phyloP scores from a whole-genome alignment of 1,140 invertebrate genomes.

The Matsumurasca onukii region DNA sequence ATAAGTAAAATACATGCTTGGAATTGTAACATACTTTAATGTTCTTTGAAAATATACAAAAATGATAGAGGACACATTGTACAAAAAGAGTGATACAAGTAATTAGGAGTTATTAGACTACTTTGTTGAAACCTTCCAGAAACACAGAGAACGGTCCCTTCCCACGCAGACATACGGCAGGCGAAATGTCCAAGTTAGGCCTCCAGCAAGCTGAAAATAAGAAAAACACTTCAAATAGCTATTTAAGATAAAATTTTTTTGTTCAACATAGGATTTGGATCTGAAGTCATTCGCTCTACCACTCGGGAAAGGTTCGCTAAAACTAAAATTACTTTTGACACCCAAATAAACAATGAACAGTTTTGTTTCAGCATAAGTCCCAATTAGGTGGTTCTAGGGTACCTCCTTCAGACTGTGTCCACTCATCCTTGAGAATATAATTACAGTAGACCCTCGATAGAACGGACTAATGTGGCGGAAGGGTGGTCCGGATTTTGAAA shows the following conservation, averaged over 20 bases:
- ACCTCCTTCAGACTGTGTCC: too few species aligned
- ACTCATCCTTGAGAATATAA: too few species aligned
- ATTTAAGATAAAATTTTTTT: not conserved
- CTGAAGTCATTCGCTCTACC: not conserved
- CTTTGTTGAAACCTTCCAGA: conserved; percentile 62
- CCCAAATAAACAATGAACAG: not conserved
- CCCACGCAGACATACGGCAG: conserved; percentile 61
- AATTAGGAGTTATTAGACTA: too few species aligned
- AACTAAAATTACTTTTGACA: not conserved
- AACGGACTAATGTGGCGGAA: too few species aligned
- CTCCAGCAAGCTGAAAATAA: conserved; percentile 51
- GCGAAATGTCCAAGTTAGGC: conserved; percentile 62
- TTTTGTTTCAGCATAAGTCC: not conserved
- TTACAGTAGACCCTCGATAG: too few species aligned
- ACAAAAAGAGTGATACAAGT: too few species aligned
- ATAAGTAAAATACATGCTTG: too few species aligned
- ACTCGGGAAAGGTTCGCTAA: not conserved
- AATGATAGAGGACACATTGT: too few species aligned
- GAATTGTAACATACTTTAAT: too few species aligned
- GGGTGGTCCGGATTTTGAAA: too few species aligned
- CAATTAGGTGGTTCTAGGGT: not conserved
- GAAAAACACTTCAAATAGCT: conserved; percentile 12
- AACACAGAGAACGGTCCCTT: conserved; percentile 59
- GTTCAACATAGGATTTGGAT: not conserved
- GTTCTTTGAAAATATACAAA: too few species aligned